These are phyloP conservation scores for Monochamus saltuarius DNA, from an alignment of 1,140 invertebrate genomes.

Conservation along the genomic window DNA sequence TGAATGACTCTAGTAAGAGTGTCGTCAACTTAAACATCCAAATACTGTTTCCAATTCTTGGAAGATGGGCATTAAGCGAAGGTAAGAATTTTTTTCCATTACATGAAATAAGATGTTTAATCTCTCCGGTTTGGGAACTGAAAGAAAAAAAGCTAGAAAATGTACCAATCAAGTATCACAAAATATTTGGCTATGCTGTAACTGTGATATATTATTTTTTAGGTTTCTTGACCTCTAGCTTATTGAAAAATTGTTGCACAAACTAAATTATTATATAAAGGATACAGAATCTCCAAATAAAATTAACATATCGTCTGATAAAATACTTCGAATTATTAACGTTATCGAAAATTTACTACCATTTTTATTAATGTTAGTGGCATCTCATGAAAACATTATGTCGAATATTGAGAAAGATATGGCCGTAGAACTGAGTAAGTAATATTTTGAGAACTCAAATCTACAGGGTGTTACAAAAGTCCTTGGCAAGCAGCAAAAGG, in stretches of 20 bases:
- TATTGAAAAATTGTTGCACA: slow-evolving; percentile 43
- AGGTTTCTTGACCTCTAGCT: slow-evolving; percentile 33
- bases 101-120: neutral
- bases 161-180: too few relatives aligned
- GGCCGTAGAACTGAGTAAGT: slow-evolving; percentile 54
- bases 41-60: slow-evolving; percentile 59
- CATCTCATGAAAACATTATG: slow-evolving; percentile 52
- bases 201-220: too few relatives aligned
- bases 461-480: too few relatives aligned
- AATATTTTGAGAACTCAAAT: too few relatives aligned
- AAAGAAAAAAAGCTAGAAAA: too few relatives aligned
- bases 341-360: slow-evolving; percentile 57
- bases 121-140: too few relatives aligned
- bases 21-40: slow-evolving; percentile 55
- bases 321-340: slow-evolving; percentile 42
- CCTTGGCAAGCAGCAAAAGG: too few relatives aligned
- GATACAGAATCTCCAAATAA: slow-evolving; percentile 40
- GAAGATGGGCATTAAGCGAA: slow-evolving; percentile 62
- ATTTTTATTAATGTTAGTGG: slow-evolving; percentile 56
- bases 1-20: slow-evolving; percentile 56
- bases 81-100: slow-evolving; percentile 18
- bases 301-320: slow-evolving; percentile 36
- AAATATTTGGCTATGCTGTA: too few relatives aligned
- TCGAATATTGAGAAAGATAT: slow-evolving; percentile 47
- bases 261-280: slow-evolving; percentile 41